Evolutionary conservation across 2,113 vertebrate species (phyloP), one percentile per base, ranked within the genome.

Genomic region (Sapayoa aenigma): DNA sequence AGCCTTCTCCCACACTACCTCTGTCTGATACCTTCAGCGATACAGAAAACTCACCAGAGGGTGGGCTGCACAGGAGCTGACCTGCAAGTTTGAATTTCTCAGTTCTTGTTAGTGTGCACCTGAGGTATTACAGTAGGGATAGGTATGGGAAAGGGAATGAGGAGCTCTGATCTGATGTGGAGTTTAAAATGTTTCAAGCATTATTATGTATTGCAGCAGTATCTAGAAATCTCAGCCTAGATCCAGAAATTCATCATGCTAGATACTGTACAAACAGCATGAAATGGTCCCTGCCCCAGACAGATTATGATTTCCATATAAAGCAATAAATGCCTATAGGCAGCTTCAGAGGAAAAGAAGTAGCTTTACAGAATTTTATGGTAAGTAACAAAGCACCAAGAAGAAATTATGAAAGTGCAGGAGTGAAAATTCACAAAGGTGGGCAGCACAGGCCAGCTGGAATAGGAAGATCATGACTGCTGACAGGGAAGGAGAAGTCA

Each of bases 21-120:
- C 18, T 10, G 12, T 72, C 15, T 10, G 13, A 12, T 39, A 19
- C 17, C 25, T 71, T 84, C 42, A 55, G 41, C 28, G 18, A 4
- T 0, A 19, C 9, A 28, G 41, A 60, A 50, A 53, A 25, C 27
- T 9, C 41, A 4, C 6, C 14, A 7, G 46, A 25, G 1, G 12
- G 11, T 65, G 78, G 39, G 41, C 42, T 66, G 62, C 39, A 2
- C 28, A 5, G 12, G 17, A 31, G 24, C 47, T 31, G 35, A 42
- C 23, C 22, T 17, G 1, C 16, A 6, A 18, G 39, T 50, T 14
- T 55, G 59, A 25, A 21, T 82, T 73, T 87, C 60, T 59, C 76
- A 9, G 42, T n/a, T 39, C 23, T 19, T 35, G 49, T 10, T 49
- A 9, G 33, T 6, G 33, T 50, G 12, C 9, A 5, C 10, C 59